Evolutionary conservation across 2,888 invertebrate genomes (phyloP).

Genomic region (Metopia argyrocephala): DNA sequence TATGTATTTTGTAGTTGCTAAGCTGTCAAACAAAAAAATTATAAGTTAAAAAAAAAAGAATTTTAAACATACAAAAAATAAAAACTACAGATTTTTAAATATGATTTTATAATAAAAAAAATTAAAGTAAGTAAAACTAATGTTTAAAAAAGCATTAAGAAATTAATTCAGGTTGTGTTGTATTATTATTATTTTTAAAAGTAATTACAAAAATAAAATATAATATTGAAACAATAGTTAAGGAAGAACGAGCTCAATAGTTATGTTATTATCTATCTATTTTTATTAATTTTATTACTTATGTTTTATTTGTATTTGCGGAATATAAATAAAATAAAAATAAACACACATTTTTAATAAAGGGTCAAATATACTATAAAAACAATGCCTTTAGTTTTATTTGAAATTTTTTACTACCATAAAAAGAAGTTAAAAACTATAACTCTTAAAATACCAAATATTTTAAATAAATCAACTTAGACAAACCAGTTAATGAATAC

Average conservation of each 20-base stretch:
- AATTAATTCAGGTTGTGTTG: background rate
- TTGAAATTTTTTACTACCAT: background rate
- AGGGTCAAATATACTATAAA: slow-evolving; percentile 1
- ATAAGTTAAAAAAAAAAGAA: background rate
- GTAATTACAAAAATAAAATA: background rate
- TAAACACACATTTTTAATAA: slow-evolving; percentile 56
- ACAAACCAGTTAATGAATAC: too few species aligned
- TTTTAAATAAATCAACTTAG: too few species aligned
- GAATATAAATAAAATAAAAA: background rate
- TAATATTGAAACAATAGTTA: background rate
- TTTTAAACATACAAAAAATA: slow-evolving; percentile 9
- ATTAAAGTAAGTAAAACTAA: too few species aligned
- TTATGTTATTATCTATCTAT: background rate
- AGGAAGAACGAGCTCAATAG: background rate
- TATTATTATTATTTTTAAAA: slow-evolving; percentile 9
- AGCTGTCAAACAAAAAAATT: background rate
- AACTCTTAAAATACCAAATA: too few species aligned
- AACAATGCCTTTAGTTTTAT: background rate
- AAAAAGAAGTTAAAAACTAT: too few species aligned
- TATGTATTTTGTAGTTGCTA: slow-evolving; percentile 39
- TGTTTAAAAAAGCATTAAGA: too few species aligned
- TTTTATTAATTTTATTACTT: too few species aligned
- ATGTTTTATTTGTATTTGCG: slow-evolving; percentile 22
- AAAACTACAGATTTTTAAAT: background rate
- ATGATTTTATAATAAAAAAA: too few species aligned